phyloP scores from a whole-genome alignment of 2,797 vertebrate species.

The Remorina albescens region DNA sequence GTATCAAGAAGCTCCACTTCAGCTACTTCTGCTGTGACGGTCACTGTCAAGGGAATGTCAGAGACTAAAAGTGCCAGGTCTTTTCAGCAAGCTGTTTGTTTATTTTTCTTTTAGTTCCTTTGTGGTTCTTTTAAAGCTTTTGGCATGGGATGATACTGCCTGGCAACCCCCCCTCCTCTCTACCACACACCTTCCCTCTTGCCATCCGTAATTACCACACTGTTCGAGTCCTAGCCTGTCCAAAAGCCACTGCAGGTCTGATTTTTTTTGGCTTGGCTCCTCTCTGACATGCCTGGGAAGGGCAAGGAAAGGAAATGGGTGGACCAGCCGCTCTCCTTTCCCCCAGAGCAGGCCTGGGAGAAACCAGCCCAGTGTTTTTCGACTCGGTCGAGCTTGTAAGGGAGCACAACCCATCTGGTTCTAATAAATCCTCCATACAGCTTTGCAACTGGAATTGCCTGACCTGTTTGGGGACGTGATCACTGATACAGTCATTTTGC shows the following conservation, averaged over 20 bases:
- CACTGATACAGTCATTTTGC: constrained; percentile 71
- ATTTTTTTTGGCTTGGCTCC: constrained; percentile 91
- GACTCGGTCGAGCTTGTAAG: constrained; percentile 79
- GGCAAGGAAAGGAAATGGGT: constrained; percentile 96
- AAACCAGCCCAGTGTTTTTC: constrained; percentile 84
- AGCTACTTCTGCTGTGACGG: constrained; percentile 52
- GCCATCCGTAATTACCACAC: constrained; percentile 86
- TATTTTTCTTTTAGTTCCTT: constrained; percentile 80
- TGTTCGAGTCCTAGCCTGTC: constrained; percentile 82
- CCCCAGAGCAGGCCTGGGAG: constrained; percentile 83
- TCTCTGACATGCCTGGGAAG: constrained; percentile 94
- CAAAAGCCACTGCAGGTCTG: constrained; percentile 87
- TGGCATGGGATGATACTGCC: constrained; percentile 78
- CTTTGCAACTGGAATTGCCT: constrained; percentile 79
- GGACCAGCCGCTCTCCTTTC: constrained; percentile 86
- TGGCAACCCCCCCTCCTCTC: constrained; percentile 70
- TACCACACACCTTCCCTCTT: constrained; percentile 82
- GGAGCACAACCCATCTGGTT: constrained; percentile 86
- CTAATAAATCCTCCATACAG: constrained; percentile 84
- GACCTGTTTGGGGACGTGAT: constrained; percentile 78
- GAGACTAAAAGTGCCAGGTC: constrained; percentile 49
- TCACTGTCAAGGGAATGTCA: constrained; percentile 68
- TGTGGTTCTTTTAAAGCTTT: constrained; percentile 79
- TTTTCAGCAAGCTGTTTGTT: constrained; percentile 75
- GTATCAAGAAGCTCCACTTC: constrained; percentile 23